Evolutionary conservation across 1,140 invertebrate species (phyloP).

Genomic region (Hyposmocoma kahamanoa): DNA sequence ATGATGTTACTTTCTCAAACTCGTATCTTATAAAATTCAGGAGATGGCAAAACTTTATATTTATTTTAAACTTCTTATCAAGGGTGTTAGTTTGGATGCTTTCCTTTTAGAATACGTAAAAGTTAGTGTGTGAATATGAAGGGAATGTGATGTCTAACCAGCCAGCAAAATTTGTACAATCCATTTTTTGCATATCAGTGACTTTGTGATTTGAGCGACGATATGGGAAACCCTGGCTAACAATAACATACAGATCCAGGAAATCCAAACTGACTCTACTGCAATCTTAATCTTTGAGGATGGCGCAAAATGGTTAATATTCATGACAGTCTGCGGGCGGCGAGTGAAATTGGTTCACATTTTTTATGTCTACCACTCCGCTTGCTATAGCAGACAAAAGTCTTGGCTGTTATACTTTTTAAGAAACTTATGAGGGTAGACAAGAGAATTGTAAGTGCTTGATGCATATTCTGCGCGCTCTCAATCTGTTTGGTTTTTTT

Average conservation of each 20-base stretch:
- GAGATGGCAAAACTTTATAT: too few species aligned
- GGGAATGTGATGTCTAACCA: background rate
- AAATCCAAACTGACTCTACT: conserved; percentile 16
- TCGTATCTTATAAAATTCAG: too few species aligned
- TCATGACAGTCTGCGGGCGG: conserved; percentile 59
- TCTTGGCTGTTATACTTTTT: conserved; percentile 16
- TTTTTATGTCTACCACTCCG: conserved; percentile 53
- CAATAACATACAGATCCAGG: background rate
- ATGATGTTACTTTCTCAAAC: too few species aligned
- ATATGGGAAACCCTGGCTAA: background rate
- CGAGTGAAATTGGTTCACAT: conserved; percentile 63
- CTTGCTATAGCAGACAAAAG: conserved; percentile 30
- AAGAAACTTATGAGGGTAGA: conserved; percentile 4
- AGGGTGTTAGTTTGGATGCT: too few species aligned
- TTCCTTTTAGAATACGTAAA: background rate
- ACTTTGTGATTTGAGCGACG: background rate
- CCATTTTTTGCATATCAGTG: background rate
- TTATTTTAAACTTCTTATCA: too few species aligned
- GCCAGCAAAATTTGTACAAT: background rate
- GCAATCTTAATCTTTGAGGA: conserved; percentile 26
- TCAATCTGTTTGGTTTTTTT: too few species aligned
- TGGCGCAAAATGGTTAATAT: conserved; percentile 62
- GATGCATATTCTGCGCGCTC: too few species aligned
- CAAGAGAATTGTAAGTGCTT: too few species aligned
- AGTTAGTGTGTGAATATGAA: background rate